Conservation (phyloP, 2,113 vertebrate species). For the Saguinus imperator region DNA sequence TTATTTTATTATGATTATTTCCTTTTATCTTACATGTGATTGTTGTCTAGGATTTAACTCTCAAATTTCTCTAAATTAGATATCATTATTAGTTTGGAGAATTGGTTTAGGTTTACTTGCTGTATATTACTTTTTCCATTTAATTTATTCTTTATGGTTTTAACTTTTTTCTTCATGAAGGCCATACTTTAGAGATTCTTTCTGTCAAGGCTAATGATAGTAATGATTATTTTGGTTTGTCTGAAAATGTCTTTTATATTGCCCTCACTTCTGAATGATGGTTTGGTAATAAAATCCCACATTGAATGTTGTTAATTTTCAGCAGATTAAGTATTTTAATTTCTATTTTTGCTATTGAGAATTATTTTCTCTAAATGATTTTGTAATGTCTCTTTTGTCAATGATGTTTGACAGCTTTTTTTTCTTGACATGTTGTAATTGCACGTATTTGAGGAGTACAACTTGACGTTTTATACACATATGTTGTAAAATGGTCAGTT, state of each 20-base stretch:
- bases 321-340: background rate
- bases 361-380: background rate
- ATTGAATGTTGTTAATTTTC: background rate
- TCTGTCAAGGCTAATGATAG: background rate
- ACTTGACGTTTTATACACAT: background rate
- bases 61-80: background rate
- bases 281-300: constrained; percentile 7
- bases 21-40: background rate
- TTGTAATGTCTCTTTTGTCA: background rate
- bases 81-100: constrained; percentile 23
- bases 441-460: background rate
- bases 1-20: constrained; percentile 34
- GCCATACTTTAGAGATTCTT: background rate
- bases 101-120: background rate
- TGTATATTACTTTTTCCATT: background rate
- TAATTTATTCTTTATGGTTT: background rate
- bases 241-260: constrained; percentile 24
- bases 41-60: background rate
- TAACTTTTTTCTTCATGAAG: background rate
- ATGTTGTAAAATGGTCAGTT: background rate
- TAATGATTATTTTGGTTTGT: constrained; percentile 28
- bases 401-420: background rate
- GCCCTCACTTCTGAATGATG: background rate
- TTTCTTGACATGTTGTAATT: background rate
- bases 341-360: background rate